Conservation (phyloP, 2,113 vertebrate species). For the Donacobius atricapilla region DNA sequence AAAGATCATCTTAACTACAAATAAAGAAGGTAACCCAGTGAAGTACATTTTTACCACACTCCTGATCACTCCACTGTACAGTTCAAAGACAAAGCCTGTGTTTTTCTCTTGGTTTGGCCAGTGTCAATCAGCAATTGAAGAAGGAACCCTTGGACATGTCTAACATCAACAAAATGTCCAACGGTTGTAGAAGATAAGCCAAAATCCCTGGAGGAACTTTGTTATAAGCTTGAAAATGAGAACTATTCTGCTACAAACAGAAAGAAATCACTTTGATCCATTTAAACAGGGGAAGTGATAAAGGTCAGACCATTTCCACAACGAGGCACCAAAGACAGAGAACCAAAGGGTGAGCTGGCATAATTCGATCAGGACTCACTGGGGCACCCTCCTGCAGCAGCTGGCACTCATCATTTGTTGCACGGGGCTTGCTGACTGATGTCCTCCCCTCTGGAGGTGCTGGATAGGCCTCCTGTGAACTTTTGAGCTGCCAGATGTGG, state of each 20-base stretch:
- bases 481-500: background rate
- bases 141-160: background rate
- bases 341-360: background rate
- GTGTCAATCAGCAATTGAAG: background rate
- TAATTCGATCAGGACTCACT: background rate
- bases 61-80: background rate
- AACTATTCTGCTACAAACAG: background rate
- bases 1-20: background rate
- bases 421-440: background rate
- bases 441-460: background rate
- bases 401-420: background rate
- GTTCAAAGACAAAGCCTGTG: background rate
- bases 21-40: background rate
- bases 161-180: background rate
- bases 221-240: background rate
- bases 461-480: background rate
- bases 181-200: background rate
- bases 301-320: background rate
- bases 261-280: background rate
- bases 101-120: background rate
- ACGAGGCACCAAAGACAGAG: rapidly evolving
- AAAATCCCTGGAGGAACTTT: background rate
- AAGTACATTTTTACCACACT: background rate
- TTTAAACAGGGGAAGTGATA: background rate
- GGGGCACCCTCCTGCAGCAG: background rate